Base-by-base conservation (phyloP, 1,140 invertebrate genomes). In the Pseudomyrmex pallidus region DNA sequence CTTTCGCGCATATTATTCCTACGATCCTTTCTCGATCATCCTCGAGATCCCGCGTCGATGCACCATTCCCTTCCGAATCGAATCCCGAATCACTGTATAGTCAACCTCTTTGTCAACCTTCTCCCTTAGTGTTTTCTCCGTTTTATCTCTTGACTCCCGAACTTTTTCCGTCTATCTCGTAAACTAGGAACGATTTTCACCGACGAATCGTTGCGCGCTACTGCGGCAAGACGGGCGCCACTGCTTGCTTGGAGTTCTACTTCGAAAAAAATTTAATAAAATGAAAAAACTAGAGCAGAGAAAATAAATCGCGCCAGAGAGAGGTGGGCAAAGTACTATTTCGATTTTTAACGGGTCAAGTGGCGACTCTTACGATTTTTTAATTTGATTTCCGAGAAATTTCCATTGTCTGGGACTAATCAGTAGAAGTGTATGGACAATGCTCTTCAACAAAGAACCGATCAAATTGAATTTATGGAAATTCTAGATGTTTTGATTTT, bases 301-400 rank as follows among this genome's bases (percentile, higher is more conserved):
- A 48, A 44, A 72, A 61, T 67, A 13, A 77, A 52, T 73, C 73
- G 74, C 82, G 82, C 86, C 83, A 72, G 82, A 87, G 85, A 87
- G 74, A 87, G 85, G 64, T 84, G 86, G 86, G 85, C 85, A 72
- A 87, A 87, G 86, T 87, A 84, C 86, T 87, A 87, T 87, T 87
- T 87, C 86, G 72, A 59, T 73, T 25, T 35, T 68, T 72, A 59
- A 72, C 44, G 66, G 44, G 46, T 70, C 76, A 80, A 80, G 76
- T 72, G 66, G 66, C 76, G 76, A 17, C 2, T 67, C 35, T 2
- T 3, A 25, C 74, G 57, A 63, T 63, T 35, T 25, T 13, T 67
- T 8, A 7, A 13, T 52, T 48, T 13, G 48, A 54, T 77, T n/a
- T 25, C 35, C 13, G n/a, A 1, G 61, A 35, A 22, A 25, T 15